Evolutionary conservation across 2,888 invertebrate species (phyloP), one percentile per base, ranked within the genome.

Genomic region (Chymomyza amoena): DNA sequence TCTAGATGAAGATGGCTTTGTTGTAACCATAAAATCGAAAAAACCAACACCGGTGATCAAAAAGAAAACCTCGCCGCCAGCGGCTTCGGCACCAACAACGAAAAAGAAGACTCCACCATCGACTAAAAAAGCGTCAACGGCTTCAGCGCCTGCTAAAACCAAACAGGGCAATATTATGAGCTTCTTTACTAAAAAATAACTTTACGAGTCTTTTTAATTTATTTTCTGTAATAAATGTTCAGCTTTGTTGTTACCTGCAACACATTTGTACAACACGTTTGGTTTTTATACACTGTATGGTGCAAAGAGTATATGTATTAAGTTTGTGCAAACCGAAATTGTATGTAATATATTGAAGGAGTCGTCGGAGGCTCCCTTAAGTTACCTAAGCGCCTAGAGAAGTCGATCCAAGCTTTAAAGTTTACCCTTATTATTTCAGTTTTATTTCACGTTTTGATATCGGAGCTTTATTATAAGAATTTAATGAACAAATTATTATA

Each of bases 1-100:
- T 75, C 74, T 91, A 50, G 90, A 91, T 76, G 91, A 91, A 2
- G 90, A 91, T 67, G 90, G 91, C 32, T 91, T 91, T 70, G 89
- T 91, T 39, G 86, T 91, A 50, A 91, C 90, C 4, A 83, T 90
- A 20, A 88, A 89, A 39, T 69, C 90, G 3, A 87, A 82, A 20
- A 87, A 88, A 65, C 60, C 64, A 57, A 9, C 59, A 16, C 63
- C 32, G 57, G 45, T 74, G 6, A 65, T 69, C 10, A 77, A 77
- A 18, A 84, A 78, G 20, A 89, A 72, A 54, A 18, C 69, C 68
- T 63, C 76, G 54, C 32, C 66, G 0, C 39, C 77, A 18, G 57
- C 81, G 15, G 20, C 63, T 4, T n/a, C 72, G 32, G 72, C 45
- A 15, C 20, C 78, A 51, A 66, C 73, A 25, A 56, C 73, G 61